Percentiles rank a stretch among this genome's conserved stretches.
Conservation (phyloP, 2,113 vertebrate genomes). For the Thryonomys swinderianus region DNA sequence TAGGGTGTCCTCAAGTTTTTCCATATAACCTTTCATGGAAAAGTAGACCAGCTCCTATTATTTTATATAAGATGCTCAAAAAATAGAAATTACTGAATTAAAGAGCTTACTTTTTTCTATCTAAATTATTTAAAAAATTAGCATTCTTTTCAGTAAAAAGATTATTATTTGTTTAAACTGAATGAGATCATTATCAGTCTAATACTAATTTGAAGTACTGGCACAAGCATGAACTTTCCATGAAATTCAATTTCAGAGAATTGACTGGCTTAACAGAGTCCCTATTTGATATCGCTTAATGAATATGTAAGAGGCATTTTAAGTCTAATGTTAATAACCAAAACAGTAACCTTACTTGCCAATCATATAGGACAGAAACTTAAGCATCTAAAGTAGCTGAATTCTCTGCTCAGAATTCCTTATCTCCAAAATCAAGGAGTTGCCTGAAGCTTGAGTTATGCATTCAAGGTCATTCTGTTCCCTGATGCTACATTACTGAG, state of each 20-base stretch:
- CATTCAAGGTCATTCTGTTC: neutral
- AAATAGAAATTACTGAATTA: neutral
- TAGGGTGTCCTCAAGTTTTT: neutral
- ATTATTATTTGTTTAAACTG: neutral
- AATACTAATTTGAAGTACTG: neutral
- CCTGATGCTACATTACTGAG: neutral
- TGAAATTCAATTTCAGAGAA: neutral
- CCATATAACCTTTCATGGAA: neutral
- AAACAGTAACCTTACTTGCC: neutral
- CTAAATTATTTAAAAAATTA: neutral
- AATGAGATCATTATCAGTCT: neutral
- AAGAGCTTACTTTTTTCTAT: neutral
- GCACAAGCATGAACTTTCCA: neutral
- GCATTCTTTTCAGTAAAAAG: neutral
- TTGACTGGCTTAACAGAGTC: neutral
- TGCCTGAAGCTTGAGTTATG: neutral
- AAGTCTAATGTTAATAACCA: neutral
- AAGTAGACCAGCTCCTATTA: neutral
- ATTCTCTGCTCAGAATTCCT: neutral
- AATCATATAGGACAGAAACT: neutral
- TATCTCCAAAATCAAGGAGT: neutral
- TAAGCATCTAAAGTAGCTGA: neutral
- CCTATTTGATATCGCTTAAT: neutral
- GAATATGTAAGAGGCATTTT: neutral
- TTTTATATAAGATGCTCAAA: neutral